Evolutionary conservation across 2,888 invertebrate species (phyloP).

Genomic region (Phyllotreta striolata): DNA sequence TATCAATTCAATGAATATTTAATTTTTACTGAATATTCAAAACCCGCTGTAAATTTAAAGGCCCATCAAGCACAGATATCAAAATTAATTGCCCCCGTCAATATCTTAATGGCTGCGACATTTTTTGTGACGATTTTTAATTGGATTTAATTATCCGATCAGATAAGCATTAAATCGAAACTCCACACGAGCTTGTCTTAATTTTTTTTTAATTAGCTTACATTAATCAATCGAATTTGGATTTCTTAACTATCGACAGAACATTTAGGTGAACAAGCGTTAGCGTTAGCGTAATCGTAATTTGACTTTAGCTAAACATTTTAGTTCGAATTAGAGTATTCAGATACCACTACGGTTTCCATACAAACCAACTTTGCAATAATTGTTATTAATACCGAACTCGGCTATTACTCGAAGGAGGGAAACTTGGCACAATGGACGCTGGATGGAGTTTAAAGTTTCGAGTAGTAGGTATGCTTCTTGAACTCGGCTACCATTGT

Average conservation of each 20-base stretch:
- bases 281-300: too few relatives aligned
- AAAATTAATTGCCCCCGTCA: slow-evolving; percentile 11
- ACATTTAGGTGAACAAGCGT: too few relatives aligned
- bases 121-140: neutral
- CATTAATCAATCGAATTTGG: too few relatives aligned
- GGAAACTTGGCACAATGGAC: slow-evolving; percentile 7
- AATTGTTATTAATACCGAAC: slow-evolving; percentile 13
- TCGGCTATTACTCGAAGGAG: slow-evolving; percentile 2
- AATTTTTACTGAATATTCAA: neutral
- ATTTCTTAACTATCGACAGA: too few relatives aligned
- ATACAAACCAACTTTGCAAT: slow-evolving; percentile 1
- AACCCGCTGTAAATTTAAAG: slow-evolving; percentile 6
- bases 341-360: too few relatives aligned
- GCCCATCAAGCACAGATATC: neutral
- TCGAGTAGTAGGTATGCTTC: slow-evolving; percentile 2
- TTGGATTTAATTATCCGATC: too few relatives aligned
- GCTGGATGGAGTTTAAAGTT: slow-evolving; percentile 15
- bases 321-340: too few relatives aligned
- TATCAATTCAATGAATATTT: too few relatives aligned
- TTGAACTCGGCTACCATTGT: slow-evolving; percentile 11
- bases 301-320: too few relatives aligned
- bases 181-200: too few relatives aligned
- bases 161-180: too few relatives aligned
- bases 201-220: too few relatives aligned
- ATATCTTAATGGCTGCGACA: slow-evolving; percentile 6